phyloP scores from a whole-genome alignment of 2,797 vertebrate species.

The Megaceryle alcyon region DNA sequence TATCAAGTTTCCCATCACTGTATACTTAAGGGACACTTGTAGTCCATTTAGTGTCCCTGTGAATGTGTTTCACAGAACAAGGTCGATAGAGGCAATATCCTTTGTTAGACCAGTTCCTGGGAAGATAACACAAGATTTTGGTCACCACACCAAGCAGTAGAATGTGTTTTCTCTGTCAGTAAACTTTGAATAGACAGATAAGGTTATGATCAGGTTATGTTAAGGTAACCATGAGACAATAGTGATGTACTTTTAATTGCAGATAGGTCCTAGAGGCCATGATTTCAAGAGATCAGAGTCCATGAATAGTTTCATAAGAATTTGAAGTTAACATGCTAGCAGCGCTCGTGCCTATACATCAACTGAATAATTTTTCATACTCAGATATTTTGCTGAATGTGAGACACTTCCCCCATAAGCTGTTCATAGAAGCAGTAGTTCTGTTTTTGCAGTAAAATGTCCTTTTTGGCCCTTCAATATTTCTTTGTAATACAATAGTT shows the following conservation, averaged over 20 bases:
- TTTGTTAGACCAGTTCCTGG: neutral
- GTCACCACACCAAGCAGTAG: neutral
- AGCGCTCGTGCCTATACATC: neutral
- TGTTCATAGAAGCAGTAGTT: neutral
- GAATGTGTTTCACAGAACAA: neutral
- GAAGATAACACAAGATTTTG: neutral
- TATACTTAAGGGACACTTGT: accelerated
- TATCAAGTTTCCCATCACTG: neutral
- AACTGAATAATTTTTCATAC: neutral
- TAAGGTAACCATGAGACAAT: neutral
- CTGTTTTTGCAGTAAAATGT: neutral
- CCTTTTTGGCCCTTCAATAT: neutral
- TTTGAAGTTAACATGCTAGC: neutral
- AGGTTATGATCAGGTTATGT: neutral
- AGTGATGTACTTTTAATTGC: neutral
- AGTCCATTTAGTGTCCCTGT: neutral
- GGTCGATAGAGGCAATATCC: neutral
- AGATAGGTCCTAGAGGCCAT: neutral
- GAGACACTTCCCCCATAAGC: neutral
- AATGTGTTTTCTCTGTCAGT: neutral
- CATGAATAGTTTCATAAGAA: neutral
- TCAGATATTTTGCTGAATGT: neutral
- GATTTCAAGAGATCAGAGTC: neutral
- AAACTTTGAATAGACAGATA: neutral
- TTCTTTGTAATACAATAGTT: neutral